These are phyloP conservation scores for Brachionus angularis DNA, from an alignment of 1,140 invertebrate genomes.

Conservation along the genomic window DNA sequence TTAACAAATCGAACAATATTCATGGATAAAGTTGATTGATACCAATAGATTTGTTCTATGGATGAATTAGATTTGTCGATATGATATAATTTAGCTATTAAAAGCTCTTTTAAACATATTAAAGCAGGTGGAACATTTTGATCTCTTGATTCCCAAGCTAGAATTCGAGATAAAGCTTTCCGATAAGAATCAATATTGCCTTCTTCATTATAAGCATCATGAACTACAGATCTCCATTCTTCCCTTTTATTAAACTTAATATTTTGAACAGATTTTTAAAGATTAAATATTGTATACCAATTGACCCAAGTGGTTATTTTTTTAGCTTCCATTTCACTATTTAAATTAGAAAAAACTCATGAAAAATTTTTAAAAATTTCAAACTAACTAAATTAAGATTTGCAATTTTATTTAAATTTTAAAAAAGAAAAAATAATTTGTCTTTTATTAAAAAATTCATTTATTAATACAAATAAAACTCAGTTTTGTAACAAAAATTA, in stretches of 20 bases:
- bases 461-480: neutral
- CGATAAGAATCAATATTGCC: neutral
- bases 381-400: too few relatives aligned
- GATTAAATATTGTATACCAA: conserved; percentile 2
- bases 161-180: conserved; percentile 1
- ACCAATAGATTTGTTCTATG: conserved; percentile 7
- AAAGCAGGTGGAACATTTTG: conserved; percentile 2
- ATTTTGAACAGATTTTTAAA: neutral
- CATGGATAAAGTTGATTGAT: conserved; percentile 27
- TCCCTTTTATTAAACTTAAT: neutral
- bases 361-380: neutral
- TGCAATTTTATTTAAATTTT: too few relatives aligned
- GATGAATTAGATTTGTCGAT: conserved; percentile 2
- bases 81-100: conserved; percentile 6
- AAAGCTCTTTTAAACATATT: conserved; percentile 26
- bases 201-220: conserved; percentile 30
- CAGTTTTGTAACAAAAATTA: neutral
- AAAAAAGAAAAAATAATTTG: neutral
- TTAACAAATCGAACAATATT: conserved; percentile 42
- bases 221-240: conserved; percentile 35
- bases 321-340: neutral
- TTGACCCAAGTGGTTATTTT: conserved; percentile 1
- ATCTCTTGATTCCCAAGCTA: conserved; percentile 37
- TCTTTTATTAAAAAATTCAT: neutral
- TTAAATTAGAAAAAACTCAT: too few relatives aligned